These are phyloP conservation scores for Lithobates sylvaticus DNA, from an alignment of 2,797 vertebrate genomes.

Conservation along the genomic window DNA sequence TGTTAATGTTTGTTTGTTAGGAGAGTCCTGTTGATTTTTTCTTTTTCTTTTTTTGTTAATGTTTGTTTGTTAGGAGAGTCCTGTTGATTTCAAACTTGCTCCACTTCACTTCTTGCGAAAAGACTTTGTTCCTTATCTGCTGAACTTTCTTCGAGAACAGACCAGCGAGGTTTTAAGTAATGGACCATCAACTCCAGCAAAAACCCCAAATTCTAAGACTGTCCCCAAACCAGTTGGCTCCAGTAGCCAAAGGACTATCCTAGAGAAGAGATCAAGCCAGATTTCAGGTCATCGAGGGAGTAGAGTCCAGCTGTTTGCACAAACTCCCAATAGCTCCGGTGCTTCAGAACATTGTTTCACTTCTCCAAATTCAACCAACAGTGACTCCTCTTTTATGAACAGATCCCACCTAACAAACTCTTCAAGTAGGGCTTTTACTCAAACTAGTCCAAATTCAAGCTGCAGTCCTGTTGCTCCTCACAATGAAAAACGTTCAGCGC, in stretches of 20 bases:
- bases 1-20: conserved; percentile 67
- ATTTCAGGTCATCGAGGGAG: conserved; percentile 70
- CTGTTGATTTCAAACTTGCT: conserved; percentile 68
- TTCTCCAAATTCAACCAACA: conserved; percentile 59
- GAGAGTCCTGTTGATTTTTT: conserved; percentile 65
- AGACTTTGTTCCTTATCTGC: conserved; percentile 93
- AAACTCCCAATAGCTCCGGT: conserved; percentile 70
- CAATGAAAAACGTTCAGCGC: conserved; percentile 72
- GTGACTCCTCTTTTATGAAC: conserved; percentile 64
- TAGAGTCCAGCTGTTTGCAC: conserved; percentile 86
- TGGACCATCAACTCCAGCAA: conserved; percentile 93
- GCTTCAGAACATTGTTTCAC: conserved; percentile 63
- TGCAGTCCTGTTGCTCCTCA: conserved; percentile 75
- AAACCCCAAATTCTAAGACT: conserved; percentile 83
- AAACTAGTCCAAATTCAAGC: conserved; percentile 79
- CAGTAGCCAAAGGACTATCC: conserved; percentile 62
- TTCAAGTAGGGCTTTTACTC: conserved; percentile 50
- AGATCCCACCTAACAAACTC: conserved; percentile 67
- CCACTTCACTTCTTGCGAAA: conserved; percentile 78
- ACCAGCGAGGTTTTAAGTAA: conserved; percentile 90
- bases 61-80: conserved; percentile 71
- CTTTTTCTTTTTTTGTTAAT: not conserved
- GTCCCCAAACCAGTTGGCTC: conserved; percentile 64
- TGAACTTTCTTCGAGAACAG: conserved; percentile 96
- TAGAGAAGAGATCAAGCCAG: conserved; percentile 67